These are phyloP conservation scores for Eupleurogrammus muticus DNA, from an alignment of 2,797 vertebrate species.

Conservation along the genomic window DNA sequence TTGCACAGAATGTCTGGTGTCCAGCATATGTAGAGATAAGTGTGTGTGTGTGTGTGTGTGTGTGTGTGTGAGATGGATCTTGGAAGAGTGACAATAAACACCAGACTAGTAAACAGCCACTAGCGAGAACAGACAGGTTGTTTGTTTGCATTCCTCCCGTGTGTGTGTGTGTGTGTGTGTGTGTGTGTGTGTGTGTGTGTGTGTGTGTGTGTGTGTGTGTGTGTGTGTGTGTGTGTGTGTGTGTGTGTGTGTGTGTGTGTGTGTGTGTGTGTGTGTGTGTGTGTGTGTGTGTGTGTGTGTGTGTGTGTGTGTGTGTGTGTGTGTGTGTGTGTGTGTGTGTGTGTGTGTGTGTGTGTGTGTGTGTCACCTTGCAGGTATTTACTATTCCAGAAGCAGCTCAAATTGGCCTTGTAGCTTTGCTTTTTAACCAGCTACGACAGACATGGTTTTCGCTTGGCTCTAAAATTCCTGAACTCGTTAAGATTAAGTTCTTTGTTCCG, in stretches of 20 bases:
- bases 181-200: slow-evolving; percentile 12
- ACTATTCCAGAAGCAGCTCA: slow-evolving; percentile 34
- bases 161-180: slow-evolving; percentile 40
- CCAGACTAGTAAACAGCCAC: slow-evolving; percentile 73
- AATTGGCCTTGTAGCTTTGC: slow-evolving; percentile 6
- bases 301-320: slow-evolving; percentile 42
- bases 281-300: slow-evolving; percentile 9
- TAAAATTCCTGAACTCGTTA: too few species aligned
- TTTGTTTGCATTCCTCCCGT: slow-evolving; percentile 73
- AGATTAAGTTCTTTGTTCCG: too few species aligned
- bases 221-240: background rate
- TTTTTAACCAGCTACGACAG: background rate
- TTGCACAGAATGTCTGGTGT: slow-evolving; percentile 14
- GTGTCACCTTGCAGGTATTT: slow-evolving; percentile 41
- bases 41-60: slow-evolving; percentile 21
- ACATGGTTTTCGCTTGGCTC: background rate
- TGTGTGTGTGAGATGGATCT: slow-evolving; percentile 44
- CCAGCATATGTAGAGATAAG: slow-evolving; percentile 9
- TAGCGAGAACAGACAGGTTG: slow-evolving; percentile 79
- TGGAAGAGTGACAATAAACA: slow-evolving; percentile 68
- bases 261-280: slow-evolving; percentile 36
- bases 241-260: slow-evolving; percentile 30
- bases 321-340: slow-evolving; percentile 25
- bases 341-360: slow-evolving; percentile 3
- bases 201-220: slow-evolving; percentile 3